Evolutionary conservation across 35 echinoderm and acorn worm species (phyloP).

Genomic region (Heliocidaris erythrogramma): DNA sequence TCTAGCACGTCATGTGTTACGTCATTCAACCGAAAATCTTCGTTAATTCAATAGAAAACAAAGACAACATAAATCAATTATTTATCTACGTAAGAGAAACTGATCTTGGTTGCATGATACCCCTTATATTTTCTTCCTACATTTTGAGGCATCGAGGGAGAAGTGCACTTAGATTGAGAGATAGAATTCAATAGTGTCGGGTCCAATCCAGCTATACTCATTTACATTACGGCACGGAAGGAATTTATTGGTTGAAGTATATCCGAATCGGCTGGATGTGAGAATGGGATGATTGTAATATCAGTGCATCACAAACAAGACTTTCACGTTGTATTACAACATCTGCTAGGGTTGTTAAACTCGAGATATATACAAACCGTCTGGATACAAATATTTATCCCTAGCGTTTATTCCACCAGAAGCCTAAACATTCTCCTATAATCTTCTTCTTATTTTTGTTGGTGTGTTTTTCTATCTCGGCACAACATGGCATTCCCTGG

Average conservation of each 20-base stretch:
- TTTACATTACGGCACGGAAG: slow-evolving; percentile 2
- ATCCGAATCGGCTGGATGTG: background rate
- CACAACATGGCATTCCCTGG: background rate
- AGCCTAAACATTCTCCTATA: background rate
- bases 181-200: background rate
- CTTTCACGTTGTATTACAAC: slow-evolving; percentile 9
- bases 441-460: background rate
- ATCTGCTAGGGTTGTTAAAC: slow-evolving; percentile 11
- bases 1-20: background rate
- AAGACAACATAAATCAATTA: background rate
- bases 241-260: background rate
- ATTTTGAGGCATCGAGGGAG: background rate
- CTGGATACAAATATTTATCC: background rate
- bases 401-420: background rate
- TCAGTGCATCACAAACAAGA: background rate
- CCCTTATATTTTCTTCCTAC: background rate
- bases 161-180: background rate
- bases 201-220: background rate
- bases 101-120: background rate
- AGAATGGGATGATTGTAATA: slow-evolving; percentile 4
- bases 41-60: background rate
- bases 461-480: background rate
- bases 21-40: background rate
- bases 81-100: background rate
- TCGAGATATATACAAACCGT: background rate